Percentiles rank a stretch among this genome's conserved stretches.
phyloP scores from a whole-genome alignment of 30 jellyfish, hydroid and myxozoan genomes.

The Aurelia sp. region DNA sequence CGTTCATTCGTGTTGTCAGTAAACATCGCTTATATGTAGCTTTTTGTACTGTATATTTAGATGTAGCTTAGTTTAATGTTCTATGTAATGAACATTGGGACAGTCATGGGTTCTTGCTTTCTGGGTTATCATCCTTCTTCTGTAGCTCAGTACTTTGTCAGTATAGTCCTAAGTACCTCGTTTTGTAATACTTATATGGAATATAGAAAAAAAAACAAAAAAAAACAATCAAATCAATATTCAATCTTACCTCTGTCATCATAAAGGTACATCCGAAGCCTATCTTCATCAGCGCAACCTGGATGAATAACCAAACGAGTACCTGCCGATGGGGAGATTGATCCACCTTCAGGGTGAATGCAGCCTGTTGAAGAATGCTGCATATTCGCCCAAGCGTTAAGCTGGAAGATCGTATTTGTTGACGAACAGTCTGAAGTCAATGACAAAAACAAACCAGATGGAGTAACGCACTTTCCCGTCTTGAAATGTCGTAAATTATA shows the following conservation, averaged over 20 bases:
- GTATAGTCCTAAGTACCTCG: too few relatives aligned
- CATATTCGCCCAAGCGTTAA: neutral
- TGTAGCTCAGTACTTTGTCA: too few relatives aligned
- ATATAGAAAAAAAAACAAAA: too few relatives aligned
- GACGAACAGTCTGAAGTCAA: conserved; percentile 45
- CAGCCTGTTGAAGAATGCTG: neutral
- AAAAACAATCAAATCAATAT: too few relatives aligned
- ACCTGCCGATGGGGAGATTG: neutral
- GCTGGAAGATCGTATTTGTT: conserved; percentile 8
- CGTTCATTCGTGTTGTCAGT: too few relatives aligned
- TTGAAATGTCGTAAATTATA: conserved; percentile 24
- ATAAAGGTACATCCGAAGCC: neutral
- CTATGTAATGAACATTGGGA: too few relatives aligned
- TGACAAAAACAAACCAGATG: neutral
- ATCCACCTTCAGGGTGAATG: neutral
- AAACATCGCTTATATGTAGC: too few relatives aligned
- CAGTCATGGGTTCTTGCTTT: too few relatives aligned
- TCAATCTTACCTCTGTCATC: neutral
- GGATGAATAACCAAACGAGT: neutral
- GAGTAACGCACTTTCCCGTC: conserved; percentile 41
- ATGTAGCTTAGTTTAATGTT: too few relatives aligned
- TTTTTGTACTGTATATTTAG: too few relatives aligned
- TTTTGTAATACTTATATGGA: too few relatives aligned
- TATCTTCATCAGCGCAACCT: neutral
- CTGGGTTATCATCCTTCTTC: too few relatives aligned